Conservation (phyloP, 2,888 invertebrate genomes). For the Eupithecia abbreviata region DNA sequence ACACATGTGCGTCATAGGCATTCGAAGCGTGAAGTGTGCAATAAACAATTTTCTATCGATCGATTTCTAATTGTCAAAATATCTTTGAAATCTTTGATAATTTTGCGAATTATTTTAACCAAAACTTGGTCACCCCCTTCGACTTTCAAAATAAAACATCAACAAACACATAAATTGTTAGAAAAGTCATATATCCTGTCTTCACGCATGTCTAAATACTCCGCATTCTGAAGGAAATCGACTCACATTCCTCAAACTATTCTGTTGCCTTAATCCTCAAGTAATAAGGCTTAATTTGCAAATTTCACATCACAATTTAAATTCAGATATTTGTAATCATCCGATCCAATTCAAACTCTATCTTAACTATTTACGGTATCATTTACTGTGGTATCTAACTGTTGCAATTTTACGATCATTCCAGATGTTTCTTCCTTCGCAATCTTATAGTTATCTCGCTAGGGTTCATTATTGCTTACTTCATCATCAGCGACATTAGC, state of each 20-base stretch:
- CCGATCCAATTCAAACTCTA: constrained; percentile 22
- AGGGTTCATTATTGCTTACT: constrained; percentile 32
- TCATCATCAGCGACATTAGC: constrained; percentile 29
- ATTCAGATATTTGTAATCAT: constrained; percentile 33
- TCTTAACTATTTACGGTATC: constrained; percentile 11
- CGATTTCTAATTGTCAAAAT: not conserved
- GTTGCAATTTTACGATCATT: constrained; percentile 39
- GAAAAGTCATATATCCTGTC: constrained; percentile 15
- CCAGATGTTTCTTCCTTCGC: not conserved
- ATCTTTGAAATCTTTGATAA: not conserved
- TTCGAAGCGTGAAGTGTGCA: too few species aligned
- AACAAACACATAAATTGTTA: not conserved
- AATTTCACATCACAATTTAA: constrained; percentile 41
- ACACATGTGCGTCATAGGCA: too few species aligned
- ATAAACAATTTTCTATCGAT: too few species aligned
- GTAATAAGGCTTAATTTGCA: constrained; percentile 41
- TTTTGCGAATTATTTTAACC: not conserved
- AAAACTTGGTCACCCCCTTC: not conserved
- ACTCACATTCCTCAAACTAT: constrained; percentile 41
- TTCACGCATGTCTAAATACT: constrained; percentile 33
- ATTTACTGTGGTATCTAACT: constrained; percentile 27
- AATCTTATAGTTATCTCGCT: constrained; percentile 20
- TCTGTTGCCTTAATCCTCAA: constrained; percentile 40
- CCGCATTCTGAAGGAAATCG: constrained; percentile 41
- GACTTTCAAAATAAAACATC: not conserved